Evolutionary conservation across 2,113 vertebrate species (phyloP).

Genomic region (Sinosuthora webbiana): DNA sequence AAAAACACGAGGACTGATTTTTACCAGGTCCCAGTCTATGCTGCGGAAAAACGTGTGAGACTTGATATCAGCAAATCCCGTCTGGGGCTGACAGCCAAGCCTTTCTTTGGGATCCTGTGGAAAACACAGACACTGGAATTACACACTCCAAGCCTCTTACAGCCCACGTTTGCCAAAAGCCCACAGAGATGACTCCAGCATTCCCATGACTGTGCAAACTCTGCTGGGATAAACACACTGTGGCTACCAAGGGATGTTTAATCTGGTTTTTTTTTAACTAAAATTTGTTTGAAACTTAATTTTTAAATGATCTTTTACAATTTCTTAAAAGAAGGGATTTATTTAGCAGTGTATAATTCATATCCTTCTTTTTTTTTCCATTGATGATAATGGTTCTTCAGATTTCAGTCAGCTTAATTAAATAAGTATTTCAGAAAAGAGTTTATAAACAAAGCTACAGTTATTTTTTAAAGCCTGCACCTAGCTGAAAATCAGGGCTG

Average conservation of each 20-base stretch:
- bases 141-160: background rate
- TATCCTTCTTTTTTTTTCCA: background rate
- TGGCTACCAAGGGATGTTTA: background rate
- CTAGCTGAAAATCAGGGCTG: background rate
- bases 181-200: background rate
- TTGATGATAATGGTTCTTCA: background rate
- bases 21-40: constrained; percentile 99
- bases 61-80: constrained; percentile 95
- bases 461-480: background rate
- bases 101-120: constrained; percentile 95
- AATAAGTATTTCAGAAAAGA: background rate
- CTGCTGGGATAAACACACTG: background rate
- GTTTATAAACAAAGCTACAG: background rate
- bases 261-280: background rate
- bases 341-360: background rate
- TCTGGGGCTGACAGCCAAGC: constrained; percentile 93
- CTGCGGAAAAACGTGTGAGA: constrained; percentile 97
- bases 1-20: background rate
- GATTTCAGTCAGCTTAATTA: background rate
- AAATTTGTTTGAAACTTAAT: background rate
- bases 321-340: background rate
- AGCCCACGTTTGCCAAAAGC: background rate
- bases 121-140: background rate
- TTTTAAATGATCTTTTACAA: background rate
- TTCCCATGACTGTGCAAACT: background rate